Evolutionary conservation across 2,113 vertebrate genomes (phyloP).

Genomic region (Psephotus haematonotus): DNA sequence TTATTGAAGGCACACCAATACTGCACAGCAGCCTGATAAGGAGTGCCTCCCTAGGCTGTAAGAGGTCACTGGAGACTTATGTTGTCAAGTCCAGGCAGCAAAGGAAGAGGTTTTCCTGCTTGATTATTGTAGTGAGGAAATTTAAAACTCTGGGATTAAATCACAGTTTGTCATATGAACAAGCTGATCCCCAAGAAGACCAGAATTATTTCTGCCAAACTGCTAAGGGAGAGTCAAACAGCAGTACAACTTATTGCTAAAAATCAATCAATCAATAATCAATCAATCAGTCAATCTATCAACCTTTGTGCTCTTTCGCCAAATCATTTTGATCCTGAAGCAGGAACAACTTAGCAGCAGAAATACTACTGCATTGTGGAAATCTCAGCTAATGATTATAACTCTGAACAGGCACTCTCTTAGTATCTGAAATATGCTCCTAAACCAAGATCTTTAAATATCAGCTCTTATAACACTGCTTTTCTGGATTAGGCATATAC

Average conservation of each 20-base stretch:
- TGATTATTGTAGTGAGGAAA: background rate
- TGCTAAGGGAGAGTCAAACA: background rate
- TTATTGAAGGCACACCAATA: background rate
- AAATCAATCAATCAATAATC: background rate
- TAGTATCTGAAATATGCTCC: background rate
- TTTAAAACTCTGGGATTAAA: background rate
- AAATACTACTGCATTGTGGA: background rate
- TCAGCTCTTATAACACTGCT: background rate
- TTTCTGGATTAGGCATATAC: background rate
- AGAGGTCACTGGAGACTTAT: background rate
- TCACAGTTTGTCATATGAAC: background rate
- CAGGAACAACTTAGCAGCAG: background rate
- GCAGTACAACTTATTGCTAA: background rate
- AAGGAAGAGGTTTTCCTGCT: background rate
- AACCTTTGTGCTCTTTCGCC: background rate
- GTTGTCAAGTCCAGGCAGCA: background rate
- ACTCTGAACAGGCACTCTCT: slow-evolving; percentile 1
- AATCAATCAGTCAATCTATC: background rate
- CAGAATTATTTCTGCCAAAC: background rate
- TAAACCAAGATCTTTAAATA: slow-evolving; percentile 27
- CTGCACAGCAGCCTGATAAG: rapidly evolving
- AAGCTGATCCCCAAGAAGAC: background rate
- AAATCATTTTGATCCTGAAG: background rate
- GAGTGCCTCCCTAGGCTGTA: background rate
- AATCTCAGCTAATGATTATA: background rate